These are phyloP conservation scores for Diarsia rubi DNA, from an alignment of 2,888 invertebrate genomes.

Conservation along the genomic window DNA sequence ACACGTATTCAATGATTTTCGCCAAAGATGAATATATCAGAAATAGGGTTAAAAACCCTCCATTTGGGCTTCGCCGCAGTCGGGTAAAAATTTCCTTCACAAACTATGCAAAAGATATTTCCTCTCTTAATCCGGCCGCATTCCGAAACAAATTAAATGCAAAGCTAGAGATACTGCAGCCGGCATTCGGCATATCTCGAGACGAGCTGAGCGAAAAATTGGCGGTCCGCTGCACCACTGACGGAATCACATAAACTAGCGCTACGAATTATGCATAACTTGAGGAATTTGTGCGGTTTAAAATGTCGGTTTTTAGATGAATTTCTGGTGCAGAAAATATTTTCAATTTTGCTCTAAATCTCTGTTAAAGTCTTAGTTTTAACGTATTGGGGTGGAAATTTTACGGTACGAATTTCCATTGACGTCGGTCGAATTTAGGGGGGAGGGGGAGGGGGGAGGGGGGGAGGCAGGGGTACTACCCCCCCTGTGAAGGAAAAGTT, in stretches of 20 bases:
- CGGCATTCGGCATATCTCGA: slow-evolving; percentile 40
- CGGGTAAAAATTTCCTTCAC: not conserved
- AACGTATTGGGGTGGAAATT: too few species aligned
- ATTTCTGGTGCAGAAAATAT: slow-evolving; percentile 25
- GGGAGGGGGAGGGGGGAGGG: too few species aligned
- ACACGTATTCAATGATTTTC: too few species aligned
- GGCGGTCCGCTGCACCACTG: slow-evolving; percentile 46
- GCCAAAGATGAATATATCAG: too few species aligned
- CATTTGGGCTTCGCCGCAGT: too few species aligned
- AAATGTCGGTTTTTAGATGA: slow-evolving; percentile 3
- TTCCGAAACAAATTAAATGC: slow-evolving; percentile 34
- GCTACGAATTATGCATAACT: slow-evolving; percentile 8
- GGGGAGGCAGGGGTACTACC: too few species aligned
- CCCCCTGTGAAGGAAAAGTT: too few species aligned
- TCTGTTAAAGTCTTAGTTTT: not conserved
- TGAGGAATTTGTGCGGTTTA: slow-evolving; percentile 16
- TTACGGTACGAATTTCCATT: too few species aligned
- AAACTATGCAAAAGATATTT: slow-evolving; percentile 26
- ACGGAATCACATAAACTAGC: slow-evolving; percentile 26
- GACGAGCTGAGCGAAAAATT: slow-evolving; percentile 63
- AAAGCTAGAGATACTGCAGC: not conserved
- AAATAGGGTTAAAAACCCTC: too few species aligned
- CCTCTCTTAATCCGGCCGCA: slow-evolving; percentile 34
- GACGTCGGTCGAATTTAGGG: too few species aligned
- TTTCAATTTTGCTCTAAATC: not conserved